Percentiles rank a stretch among this genome's conserved stretches.
phyloP scores from a whole-genome alignment of 2,888 invertebrate species.

The Malthinus flaveolus region DNA sequence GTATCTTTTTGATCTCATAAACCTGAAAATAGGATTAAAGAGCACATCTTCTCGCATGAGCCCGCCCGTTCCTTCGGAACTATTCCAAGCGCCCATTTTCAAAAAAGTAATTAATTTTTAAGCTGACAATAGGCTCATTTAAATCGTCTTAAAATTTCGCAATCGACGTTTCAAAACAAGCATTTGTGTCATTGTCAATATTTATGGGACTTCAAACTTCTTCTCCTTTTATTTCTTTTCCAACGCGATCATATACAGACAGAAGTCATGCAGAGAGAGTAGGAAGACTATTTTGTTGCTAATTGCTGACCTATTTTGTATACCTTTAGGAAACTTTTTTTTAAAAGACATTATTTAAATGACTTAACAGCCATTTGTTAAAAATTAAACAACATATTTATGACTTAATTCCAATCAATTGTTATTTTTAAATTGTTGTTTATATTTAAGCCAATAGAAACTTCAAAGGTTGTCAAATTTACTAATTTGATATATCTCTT shows the following conservation, averaged over 20 bases:
- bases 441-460: not conserved
- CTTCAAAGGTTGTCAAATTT: constrained; percentile 1
- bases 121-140: constrained; percentile 1
- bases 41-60: too few relatives aligned
- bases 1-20: too few relatives aligned
- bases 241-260: constrained; percentile 5
- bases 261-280: constrained; percentile 21
- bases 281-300: constrained; percentile 9
- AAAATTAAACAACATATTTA: constrained; percentile 4
- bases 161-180: not conserved
- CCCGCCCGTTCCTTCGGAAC: too few relatives aligned
- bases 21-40: too few relatives aligned
- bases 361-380: not conserved
- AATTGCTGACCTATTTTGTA: constrained; percentile 4
- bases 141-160: constrained; percentile 3
- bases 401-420: constrained; percentile 5
- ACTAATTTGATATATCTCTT: not conserved
- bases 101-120: not conserved
- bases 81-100: not conserved
- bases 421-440: not conserved
- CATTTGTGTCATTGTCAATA: not conserved
- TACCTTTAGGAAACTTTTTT: constrained; percentile 1
- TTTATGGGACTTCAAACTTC: not conserved
- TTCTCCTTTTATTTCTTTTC: not conserved
- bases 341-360: not conserved